These are phyloP conservation scores for Solen grandis DNA, from an alignment of 1,140 invertebrate species.

Conservation along the genomic window DNA sequence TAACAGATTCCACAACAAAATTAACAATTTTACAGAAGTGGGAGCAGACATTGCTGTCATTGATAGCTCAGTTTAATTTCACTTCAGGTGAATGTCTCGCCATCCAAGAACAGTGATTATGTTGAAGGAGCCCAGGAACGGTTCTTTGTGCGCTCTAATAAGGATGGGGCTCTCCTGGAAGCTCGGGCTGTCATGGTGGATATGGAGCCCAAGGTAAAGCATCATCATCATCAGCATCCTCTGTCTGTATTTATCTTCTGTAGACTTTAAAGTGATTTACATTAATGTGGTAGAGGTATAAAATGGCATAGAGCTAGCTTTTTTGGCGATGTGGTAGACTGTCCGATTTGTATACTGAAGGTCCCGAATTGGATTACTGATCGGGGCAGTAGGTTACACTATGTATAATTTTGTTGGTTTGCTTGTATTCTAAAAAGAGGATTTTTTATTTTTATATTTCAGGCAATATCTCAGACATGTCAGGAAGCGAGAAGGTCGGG, in stretches of 20 bases:
- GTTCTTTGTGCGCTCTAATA: slow-evolving; percentile 44
- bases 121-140: slow-evolving; percentile 56
- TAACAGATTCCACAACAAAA: slow-evolving; percentile 51
- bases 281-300: no score
- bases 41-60: no score
- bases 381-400: no score
- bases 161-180: slow-evolving; percentile 52
- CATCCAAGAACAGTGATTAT: slow-evolving; percentile 57
- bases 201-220: slow-evolving; percentile 81
- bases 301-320: no score
- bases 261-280: background rate
- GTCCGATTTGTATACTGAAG: no score
- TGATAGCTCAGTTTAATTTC: no score
- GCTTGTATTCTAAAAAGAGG: no score
- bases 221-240: background rate
- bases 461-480: slow-evolving; percentile 76
- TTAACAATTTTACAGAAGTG: no score
- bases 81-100: slow-evolving; percentile 60
- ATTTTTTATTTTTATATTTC: slow-evolving; percentile 11
- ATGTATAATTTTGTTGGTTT: no score
- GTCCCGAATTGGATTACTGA: no score
- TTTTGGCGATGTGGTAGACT: no score
- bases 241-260: background rate
- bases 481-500: slow-evolving; percentile 70
- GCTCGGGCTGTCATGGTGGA: slow-evolving; percentile 81